Conservation (phyloP, 2,797 vertebrate species). For the Argyrosomus regius region DNA sequence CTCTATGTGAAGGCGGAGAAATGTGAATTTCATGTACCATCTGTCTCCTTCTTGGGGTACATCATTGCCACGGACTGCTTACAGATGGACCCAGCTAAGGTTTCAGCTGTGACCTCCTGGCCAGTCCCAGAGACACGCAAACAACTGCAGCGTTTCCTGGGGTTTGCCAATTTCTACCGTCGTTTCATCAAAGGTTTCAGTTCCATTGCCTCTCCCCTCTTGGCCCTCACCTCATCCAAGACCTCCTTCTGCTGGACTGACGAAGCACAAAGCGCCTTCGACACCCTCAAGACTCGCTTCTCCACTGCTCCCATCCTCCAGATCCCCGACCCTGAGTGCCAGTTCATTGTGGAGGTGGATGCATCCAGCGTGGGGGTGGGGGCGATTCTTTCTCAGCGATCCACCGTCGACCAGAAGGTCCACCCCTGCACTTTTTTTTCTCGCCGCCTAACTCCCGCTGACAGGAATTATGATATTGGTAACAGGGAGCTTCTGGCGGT, state of each 20-base stretch:
- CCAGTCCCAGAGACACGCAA: background rate
- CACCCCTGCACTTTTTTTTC: background rate
- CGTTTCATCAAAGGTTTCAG: background rate
- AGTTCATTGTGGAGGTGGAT: too few species aligned
- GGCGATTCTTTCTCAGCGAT: too few species aligned
- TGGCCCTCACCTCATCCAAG: too few species aligned
- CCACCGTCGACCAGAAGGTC: background rate
- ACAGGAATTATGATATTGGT: background rate
- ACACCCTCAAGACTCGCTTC: too few species aligned
- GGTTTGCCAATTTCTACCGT: background rate
- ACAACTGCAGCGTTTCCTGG: background rate
- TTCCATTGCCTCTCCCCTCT: background rate
- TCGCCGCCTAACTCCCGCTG: fast-evolving
- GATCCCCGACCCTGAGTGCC: too few species aligned
- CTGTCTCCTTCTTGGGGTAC: too few species aligned
- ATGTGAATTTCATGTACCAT: too few species aligned
- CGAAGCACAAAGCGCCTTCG: too few species aligned
- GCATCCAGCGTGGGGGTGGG: background rate
- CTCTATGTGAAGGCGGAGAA: too few species aligned
- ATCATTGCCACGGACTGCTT: too few species aligned
- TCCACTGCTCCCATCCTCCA: too few species aligned
- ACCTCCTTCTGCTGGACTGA: too few species aligned
- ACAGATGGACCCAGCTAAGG: background rate
- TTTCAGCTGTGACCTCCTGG: background rate
- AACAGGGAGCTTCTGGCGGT: background rate